Percentiles rank a stretch among this genome's conserved stretches.
These are phyloP conservation scores for Lasioglossum baleicum DNA, from an alignment of 1,140 invertebrate species.

Conservation along the genomic window DNA sequence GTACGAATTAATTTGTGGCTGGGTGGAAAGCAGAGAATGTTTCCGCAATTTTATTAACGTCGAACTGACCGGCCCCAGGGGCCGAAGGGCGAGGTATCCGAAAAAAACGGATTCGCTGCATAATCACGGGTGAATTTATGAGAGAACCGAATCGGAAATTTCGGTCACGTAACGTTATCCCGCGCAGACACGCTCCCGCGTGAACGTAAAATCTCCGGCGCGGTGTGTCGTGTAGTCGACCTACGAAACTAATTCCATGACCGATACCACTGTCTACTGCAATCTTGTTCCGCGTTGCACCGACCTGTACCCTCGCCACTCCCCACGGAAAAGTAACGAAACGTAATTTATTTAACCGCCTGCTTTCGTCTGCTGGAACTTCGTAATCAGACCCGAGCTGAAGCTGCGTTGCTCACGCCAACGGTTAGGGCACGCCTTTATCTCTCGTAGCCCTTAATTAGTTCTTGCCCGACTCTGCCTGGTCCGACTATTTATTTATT, in stretches of 20 bases:
- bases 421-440: slow-evolving; percentile 17
- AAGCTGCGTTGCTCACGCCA: slow-evolving; percentile 11
- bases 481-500: not conserved
- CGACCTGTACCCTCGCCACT: slow-evolving; percentile 11
- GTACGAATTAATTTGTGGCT: too few relatives aligned
- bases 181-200: slow-evolving; percentile 45
- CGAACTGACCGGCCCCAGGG: too few relatives aligned
- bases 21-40: too few relatives aligned
- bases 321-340: slow-evolving; percentile 36
- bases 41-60: too few relatives aligned
- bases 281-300: slow-evolving; percentile 38
- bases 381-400: slow-evolving; percentile 20
- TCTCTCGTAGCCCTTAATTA: slow-evolving; percentile 9
- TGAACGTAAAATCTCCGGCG: slow-evolving; percentile 56
- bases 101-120: slow-evolving; percentile 32
- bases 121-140: slow-evolving; percentile 56
- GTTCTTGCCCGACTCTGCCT: not conserved
- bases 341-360: slow-evolving; percentile 55
- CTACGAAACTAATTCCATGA: slow-evolving; percentile 56
- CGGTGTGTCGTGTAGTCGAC: slow-evolving; percentile 16
- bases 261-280: slow-evolving; percentile 33
- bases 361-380: slow-evolving; percentile 12
- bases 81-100: not conserved
- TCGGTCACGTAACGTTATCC: slow-evolving; percentile 57
- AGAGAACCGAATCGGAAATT: slow-evolving; percentile 47